Base-by-base conservation (phyloP, 2,797 vertebrate genomes). In the Hypotaenidia philippensis region DNA sequence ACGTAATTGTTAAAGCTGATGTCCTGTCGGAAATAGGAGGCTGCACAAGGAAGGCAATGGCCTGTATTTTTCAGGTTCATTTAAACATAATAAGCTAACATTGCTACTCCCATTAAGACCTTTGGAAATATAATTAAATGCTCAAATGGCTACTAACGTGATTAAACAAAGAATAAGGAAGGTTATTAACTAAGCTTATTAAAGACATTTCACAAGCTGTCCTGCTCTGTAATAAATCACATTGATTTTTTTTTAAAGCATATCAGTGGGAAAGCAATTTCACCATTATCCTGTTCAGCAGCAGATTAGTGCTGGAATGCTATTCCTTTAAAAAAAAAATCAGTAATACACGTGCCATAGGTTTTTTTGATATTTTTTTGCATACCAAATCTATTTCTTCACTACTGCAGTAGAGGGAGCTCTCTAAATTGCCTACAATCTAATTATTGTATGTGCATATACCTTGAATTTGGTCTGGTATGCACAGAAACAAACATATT, bases 51-150 rank as follows among this genome's bases (percentile, higher is more conserved):
- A 94, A 92, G 56, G 77, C 91, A 95, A 96, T 83, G 65, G 61
- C 47, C 36, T 81, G 41, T 49, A 90, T 82, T 95, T 94, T 96
- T 93, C 95, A 96, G 87, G 96, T 96, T 95, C 90, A 95, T 97
- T 96, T 97, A 93, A 97, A 96, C 84, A 76, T 72, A 97, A 88
- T 95, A 91, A 91, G 76, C 83, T 95, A 96, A 91, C 85, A 93
- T 55, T 92, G 83, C 74, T 93, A 86, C 41, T 93, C 63, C 83
- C 93, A 89, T 94, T 95, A 94, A 96, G 81, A 96, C 85, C 53
- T 92, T 94, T 93, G 89, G 74, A 97, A 98, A 97, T 93, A 85
- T 96, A 98, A 98, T 97, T 97, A 98, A 98, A 97, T 94, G 79
- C 89, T 89, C 94, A 95, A 93, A 97, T 94, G 86, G 91, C 93